phyloP scores from a whole-genome alignment of 2,113 vertebrate species.

The Poicephalus meyeri region DNA sequence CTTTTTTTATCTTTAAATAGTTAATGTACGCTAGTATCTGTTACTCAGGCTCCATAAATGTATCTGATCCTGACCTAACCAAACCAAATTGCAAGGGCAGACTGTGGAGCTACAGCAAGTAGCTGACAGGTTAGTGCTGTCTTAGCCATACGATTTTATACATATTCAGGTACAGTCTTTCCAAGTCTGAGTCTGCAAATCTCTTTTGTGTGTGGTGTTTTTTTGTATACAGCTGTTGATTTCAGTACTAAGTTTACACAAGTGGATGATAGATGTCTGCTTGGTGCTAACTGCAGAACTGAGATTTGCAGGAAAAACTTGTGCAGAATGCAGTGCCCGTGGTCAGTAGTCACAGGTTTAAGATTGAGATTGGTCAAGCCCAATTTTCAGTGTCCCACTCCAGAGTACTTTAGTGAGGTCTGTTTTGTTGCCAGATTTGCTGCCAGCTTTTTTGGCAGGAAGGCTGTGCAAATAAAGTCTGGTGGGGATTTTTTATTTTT shows the following conservation, averaged over 20 bases:
- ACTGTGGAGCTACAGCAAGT: neutral
- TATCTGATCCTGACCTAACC: neutral
- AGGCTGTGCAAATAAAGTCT: neutral
- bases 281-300: neutral
- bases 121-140: neutral
- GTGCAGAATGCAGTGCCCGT: neutral
- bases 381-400: neutral
- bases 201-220: neutral
- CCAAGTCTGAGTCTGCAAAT: neutral
- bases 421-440: neutral
- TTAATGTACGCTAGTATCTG: neutral
- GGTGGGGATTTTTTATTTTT: neutral
- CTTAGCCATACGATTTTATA: neutral
- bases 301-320: neutral
- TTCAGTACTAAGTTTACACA: neutral
- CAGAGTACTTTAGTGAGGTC: neutral
- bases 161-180: neutral
- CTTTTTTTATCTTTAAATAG: neutral
- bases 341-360: neutral
- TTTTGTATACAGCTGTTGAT: neutral
- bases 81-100: neutral
- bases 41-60: neutral
- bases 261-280: neutral
- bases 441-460: neutral
- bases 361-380: neutral